Percentiles rank a stretch among this genome's conserved stretches.
These are phyloP conservation scores for Geopemphigus sp. DNA, from an alignment of 1,140 invertebrate species.

Conservation along the genomic window DNA sequence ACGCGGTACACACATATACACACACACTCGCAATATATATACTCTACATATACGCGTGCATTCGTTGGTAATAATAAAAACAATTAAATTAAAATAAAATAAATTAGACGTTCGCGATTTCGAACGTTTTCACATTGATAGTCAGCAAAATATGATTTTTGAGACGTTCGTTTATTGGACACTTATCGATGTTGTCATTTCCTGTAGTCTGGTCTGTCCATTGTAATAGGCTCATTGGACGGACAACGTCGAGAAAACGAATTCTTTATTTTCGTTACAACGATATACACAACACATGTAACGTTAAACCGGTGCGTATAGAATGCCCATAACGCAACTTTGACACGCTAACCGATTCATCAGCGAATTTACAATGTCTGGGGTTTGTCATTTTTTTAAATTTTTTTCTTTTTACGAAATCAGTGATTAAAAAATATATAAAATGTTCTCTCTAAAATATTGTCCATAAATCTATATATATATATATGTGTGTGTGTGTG, in stretches of 20 bases:
- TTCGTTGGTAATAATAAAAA: too few relatives aligned
- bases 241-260: not conserved
- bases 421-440: not conserved
- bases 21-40: too few relatives aligned
- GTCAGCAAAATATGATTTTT: constrained; percentile 43
- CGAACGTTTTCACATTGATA: constrained; percentile 19
- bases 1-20: too few relatives aligned
- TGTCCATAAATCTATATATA: too few relatives aligned
- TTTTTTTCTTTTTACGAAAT: not conserved
- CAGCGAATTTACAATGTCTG: constrained; percentile 14
- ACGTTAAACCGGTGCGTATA: constrained; percentile 16
- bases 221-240: not conserved
- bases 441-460: not conserved
- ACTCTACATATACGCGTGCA: too few relatives aligned
- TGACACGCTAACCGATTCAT: not conserved
- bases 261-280: constrained; percentile 27
- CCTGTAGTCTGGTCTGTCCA: constrained; percentile 23
- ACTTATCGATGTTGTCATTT: constrained; percentile 40
- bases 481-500: constrained; percentile 10
- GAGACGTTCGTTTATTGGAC: constrained; percentile 33
- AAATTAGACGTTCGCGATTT: too few relatives aligned
- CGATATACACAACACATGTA: not conserved
- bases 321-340: not conserved
- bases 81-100: too few relatives aligned
- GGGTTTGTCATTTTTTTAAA: not conserved